Percentiles rank a stretch among this genome's conserved stretches.
phyloP scores from a whole-genome alignment of 2,888 invertebrate species.

The Tipula lateralis region DNA sequence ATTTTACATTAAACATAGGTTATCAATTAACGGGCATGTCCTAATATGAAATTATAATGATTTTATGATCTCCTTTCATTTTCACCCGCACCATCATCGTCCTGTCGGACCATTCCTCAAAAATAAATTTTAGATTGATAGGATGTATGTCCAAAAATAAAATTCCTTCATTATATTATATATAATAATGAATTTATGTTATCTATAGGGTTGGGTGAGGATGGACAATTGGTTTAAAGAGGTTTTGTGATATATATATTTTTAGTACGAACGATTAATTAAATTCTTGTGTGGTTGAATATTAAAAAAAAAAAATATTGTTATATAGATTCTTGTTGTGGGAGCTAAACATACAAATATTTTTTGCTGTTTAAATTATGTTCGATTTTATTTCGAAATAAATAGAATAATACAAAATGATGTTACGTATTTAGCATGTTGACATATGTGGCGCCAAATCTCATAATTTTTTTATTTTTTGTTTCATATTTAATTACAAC shows the following conservation, averaged over 20 bases:
- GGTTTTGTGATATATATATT: neutral
- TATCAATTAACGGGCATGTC: constrained; percentile 34
- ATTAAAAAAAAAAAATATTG: neutral
- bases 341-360: neutral
- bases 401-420: neutral
- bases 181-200: neutral
- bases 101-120: neutral
- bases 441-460: neutral
- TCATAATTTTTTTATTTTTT: neutral
- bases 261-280: neutral
- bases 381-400: neutral
- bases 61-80: neutral
- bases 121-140: neutral
- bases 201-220: neutral
- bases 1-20: constrained; percentile 33
- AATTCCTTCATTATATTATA: neutral
- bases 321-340: neutral
- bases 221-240: neutral
- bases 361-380: neutral
- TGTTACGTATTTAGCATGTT: neutral
- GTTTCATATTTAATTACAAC: neutral
- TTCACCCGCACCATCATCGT: neutral
- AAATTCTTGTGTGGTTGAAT: neutral
- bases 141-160: neutral
- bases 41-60: constrained; percentile 34